Conservation (phyloP, 2,113 vertebrate genomes). For the Gadus macrocephalus region DNA sequence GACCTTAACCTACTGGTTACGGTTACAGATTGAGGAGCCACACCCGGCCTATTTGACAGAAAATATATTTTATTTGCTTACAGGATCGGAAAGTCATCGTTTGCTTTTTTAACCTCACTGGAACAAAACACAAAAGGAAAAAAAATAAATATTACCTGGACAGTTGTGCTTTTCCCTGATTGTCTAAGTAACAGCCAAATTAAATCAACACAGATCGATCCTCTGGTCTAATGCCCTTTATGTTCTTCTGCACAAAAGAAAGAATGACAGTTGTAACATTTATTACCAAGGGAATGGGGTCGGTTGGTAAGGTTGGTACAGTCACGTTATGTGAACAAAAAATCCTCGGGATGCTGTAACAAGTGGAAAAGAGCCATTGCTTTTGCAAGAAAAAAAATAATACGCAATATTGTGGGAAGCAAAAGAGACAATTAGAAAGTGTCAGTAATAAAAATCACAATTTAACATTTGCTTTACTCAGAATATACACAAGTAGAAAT, state of each 20-base stretch:
- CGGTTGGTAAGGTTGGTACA: conserved; percentile 52
- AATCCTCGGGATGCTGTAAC: conserved; percentile 40
- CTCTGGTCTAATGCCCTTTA: conserved; percentile 53
- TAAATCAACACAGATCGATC: conserved; percentile 28
- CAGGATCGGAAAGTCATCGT: conserved; percentile 55
- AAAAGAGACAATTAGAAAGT: conserved; percentile 49
- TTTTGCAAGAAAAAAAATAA: conserved; percentile 1
- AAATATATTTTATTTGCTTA: conserved; percentile 73
- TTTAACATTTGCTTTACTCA: conserved; percentile 63
- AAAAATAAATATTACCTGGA: conserved; percentile 69
- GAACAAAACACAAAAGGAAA: conserved; percentile 48
- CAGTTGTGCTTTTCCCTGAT: conserved; percentile 62
- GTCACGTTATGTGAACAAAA: conserved; percentile 24
- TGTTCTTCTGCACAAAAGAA: conserved; percentile 60
- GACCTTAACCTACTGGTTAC: background rate
- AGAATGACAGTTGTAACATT: conserved; percentile 67
- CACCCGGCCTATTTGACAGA: conserved; percentile 36
- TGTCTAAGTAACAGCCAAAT: conserved; percentile 61
- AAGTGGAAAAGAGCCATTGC: conserved; percentile 7
- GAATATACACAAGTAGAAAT: conserved; percentile 71
- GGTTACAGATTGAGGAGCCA: background rate
- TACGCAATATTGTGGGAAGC: conserved; percentile 5
- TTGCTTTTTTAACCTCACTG: conserved; percentile 45
- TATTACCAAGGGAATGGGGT: conserved; percentile 20
- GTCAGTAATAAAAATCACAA: conserved; percentile 55